phyloP scores from a whole-genome alignment of 1,140 invertebrate species.

The Oryctes rhinoceros region DNA sequence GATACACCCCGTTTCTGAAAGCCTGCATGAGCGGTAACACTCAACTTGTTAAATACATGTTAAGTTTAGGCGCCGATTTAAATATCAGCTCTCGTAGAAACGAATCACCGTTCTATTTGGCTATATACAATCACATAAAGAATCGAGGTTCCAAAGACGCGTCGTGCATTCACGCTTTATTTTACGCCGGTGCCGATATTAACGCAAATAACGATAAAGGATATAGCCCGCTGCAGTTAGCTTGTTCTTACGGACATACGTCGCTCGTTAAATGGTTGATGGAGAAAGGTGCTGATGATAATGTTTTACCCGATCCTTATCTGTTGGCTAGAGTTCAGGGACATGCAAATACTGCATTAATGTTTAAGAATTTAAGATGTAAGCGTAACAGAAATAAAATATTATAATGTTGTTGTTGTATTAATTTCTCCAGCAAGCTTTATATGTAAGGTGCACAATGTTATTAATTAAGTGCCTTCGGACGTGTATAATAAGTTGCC shows the following conservation, averaged over 20 bases:
- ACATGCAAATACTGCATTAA: neutral
- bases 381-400: neutral
- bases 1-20: conserved; percentile 48
- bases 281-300: conserved; percentile 48
- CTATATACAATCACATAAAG: conserved; percentile 50
- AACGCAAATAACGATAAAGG: conserved; percentile 50
- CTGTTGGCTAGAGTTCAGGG: conserved; percentile 26
- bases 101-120: conserved; percentile 54
- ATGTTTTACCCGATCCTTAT: conserved; percentile 33
- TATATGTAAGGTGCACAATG: too few relatives aligned
- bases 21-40: conserved; percentile 54
- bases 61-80: conserved; percentile 52
- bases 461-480: too few relatives aligned
- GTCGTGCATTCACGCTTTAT: conserved; percentile 54
- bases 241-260: conserved; percentile 55
- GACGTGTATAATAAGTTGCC: too few relatives aligned
- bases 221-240: conserved; percentile 53
- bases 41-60: conserved; percentile 53
- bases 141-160: conserved; percentile 51
- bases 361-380: conserved; percentile 18
- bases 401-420: neutral
- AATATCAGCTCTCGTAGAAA: conserved; percentile 48
- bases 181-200: conserved; percentile 54
- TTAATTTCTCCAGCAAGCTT: too few relatives aligned
- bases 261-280: conserved; percentile 54